These are phyloP conservation scores for Allygus modestus DNA, from an alignment of 2,888 invertebrate species.

Conservation along the genomic window DNA sequence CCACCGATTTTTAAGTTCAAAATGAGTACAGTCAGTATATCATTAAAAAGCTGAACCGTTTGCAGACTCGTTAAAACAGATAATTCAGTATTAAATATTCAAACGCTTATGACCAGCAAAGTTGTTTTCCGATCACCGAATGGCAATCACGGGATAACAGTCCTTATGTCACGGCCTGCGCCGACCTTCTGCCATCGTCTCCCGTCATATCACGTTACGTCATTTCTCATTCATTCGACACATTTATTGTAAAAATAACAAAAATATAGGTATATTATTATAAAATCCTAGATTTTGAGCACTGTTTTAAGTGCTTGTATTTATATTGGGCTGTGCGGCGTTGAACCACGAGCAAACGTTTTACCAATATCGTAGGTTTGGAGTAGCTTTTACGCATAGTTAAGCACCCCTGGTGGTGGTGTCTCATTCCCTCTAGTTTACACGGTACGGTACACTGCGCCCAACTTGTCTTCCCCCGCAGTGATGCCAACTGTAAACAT, in stretches of 20 bases:
- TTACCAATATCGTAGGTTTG: constrained; percentile 69
- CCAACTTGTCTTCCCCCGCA: constrained; percentile 29
- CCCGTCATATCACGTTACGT: constrained; percentile 42
- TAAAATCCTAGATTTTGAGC: constrained; percentile 75
- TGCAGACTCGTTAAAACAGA: background rate
- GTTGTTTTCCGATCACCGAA: background rate
- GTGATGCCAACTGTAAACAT: constrained; percentile 37
- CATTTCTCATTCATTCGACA: constrained; percentile 57
- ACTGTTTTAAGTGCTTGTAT: constrained; percentile 83
- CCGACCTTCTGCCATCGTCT: constrained; percentile 13
- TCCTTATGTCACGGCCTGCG: constrained; percentile 65
- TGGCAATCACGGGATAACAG: constrained; percentile 66
- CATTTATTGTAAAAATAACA: constrained; percentile 61
- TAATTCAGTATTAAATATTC: constrained; percentile 11
- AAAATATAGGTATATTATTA: constrained; percentile 67
- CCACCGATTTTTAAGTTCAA: background rate
- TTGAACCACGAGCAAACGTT: constrained; percentile 69
- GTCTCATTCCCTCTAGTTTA: constrained; percentile 59
- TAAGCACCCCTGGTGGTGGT: constrained; percentile 63
- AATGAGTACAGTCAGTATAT: background rate
- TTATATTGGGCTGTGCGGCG: constrained; percentile 81
- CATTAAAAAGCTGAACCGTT: constrained; percentile 1
- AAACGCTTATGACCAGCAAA: background rate
- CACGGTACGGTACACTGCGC: constrained; percentile 49
- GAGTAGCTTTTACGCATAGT: constrained; percentile 70